Base-by-base conservation (phyloP, 1,140 invertebrate species). In the Triops longicaudatus region DNA sequence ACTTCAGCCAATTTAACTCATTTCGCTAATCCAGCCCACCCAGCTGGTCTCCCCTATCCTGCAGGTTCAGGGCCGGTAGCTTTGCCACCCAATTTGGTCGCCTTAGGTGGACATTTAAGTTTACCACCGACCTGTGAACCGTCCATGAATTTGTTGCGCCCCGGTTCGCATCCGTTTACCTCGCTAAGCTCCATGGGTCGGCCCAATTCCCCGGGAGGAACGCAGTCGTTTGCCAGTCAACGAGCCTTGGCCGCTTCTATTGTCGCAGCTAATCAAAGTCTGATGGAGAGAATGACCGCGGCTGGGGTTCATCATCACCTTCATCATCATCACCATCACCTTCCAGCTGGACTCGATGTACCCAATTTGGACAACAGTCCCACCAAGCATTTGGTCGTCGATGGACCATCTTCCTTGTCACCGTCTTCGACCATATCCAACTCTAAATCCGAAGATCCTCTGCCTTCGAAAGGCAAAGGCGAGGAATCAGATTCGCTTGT, bases 281-380 rank as follows among this genome's bases (percentile, higher is more conserved):
- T 63, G n/a, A 63, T 63, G 50, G 50, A 63, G 50, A 63, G 50
- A 63, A 63, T 63, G 50, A 63, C 50, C 50, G 50, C 50, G 50
- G 50, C 50, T 22, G 50, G 50, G 50, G 50, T 63, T 63, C 50
- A 63, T 63, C 50, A 63, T 63, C 50, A 63, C 50, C 50, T 63
- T 63, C 50, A 63, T 63, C 50, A 63, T 14, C 50, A 63, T 63
- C 50, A n/a, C n/a, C n/a, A 63, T 22, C 50, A 63, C 50, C 50
- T n/a, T 63, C 14, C 50, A 22, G n/a, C n/a, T 9, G 50, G 50
- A 63, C 50, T 63, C 50, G 22, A 63, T 14, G 50, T 5, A 14
- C 50, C 50, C 50, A 63, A 22, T 63, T 63, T 63, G 50, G 50
- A 63, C 14, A 22, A 63, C n/a, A 63, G 50, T 63, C 50, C 50